phyloP scores from a whole-genome alignment of 2,113 vertebrate genomes.

The Penelope pileata region DNA sequence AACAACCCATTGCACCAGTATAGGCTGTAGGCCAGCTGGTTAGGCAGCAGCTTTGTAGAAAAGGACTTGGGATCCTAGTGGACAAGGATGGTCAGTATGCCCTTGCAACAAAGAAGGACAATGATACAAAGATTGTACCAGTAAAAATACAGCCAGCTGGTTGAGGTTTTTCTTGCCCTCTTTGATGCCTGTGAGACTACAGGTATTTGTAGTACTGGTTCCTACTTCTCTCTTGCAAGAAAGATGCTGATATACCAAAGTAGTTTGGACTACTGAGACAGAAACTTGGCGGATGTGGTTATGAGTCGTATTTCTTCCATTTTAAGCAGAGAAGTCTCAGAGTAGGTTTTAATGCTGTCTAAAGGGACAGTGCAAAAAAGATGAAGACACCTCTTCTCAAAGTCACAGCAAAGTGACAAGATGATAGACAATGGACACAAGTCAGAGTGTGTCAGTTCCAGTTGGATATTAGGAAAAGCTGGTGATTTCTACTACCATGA shows the following conservation, averaged over 20 bases:
- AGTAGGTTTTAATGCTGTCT: background rate
- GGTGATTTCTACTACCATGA: background rate
- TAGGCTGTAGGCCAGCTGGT: too few relatives aligned
- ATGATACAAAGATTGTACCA: background rate
- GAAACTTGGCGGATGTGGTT: background rate
- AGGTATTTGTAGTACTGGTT: background rate
- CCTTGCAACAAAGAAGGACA: background rate
- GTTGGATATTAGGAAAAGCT: background rate
- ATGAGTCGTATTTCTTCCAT: background rate
- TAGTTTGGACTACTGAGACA: background rate
- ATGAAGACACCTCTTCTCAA: background rate
- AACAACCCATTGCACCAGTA: too few relatives aligned
- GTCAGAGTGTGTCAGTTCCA: background rate
- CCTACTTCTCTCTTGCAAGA: background rate
- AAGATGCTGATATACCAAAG: background rate
- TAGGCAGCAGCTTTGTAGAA: background rate
- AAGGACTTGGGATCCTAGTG: background rate
- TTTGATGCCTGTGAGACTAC: background rate
- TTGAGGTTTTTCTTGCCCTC: background rate
- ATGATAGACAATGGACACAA: background rate
- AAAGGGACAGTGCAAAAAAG: background rate
- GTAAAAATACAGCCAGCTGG: background rate
- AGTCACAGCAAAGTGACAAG: background rate
- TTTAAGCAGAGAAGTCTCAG: background rate
- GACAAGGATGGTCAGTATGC: background rate